Percentiles rank a stretch among this genome's conserved stretches.
phyloP scores from a whole-genome alignment of 2,113 vertebrate species.

The Prochilodus magdalenae region DNA sequence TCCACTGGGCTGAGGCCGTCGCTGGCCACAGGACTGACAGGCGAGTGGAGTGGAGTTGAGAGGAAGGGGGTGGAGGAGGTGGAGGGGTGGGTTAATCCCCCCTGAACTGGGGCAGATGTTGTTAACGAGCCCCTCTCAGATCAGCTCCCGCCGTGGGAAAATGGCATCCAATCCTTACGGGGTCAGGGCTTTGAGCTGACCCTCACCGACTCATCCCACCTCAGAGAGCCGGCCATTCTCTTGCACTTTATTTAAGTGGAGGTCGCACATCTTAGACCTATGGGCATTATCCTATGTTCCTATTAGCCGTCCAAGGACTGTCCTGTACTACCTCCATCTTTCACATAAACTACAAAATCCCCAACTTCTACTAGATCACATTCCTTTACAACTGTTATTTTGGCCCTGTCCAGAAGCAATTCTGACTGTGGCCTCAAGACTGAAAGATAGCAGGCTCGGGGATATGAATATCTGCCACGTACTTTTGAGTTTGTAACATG shows the following conservation, averaged over 20 bases:
- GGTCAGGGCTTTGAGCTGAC: slow-evolving; percentile 80
- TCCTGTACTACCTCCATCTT: background rate
- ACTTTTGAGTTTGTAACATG: background rate
- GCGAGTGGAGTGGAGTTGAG: slow-evolving; percentile 54
- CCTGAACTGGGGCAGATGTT: slow-evolving; percentile 84
- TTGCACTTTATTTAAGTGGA: slow-evolving; percentile 49
- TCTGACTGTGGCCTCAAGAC: background rate
- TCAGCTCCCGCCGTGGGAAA: slow-evolving; percentile 82
- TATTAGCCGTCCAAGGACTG: background rate
- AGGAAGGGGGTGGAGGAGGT: slow-evolving; percentile 69
- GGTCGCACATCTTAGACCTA: slow-evolving; percentile 22
- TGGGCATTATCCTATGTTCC: slow-evolving; percentile 13
- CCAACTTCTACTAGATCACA: background rate
- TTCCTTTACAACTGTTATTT: background rate
- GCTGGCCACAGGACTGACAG: slow-evolving; percentile 72
- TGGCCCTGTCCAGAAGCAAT: background rate
- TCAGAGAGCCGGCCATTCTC: slow-evolving; percentile 47
- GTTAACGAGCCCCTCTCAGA: slow-evolving; percentile 82
- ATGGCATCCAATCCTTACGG: slow-evolving; percentile 81
- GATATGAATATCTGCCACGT: background rate
- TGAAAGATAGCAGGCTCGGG: background rate
- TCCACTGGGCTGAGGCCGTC: slow-evolving; percentile 64
- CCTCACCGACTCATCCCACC: slow-evolving; percentile 76
- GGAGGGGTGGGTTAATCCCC: slow-evolving; percentile 72
- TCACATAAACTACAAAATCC: background rate